These are phyloP conservation scores for Parotia lawesii DNA, from an alignment of 2,113 vertebrate species.

Conservation along the genomic window DNA sequence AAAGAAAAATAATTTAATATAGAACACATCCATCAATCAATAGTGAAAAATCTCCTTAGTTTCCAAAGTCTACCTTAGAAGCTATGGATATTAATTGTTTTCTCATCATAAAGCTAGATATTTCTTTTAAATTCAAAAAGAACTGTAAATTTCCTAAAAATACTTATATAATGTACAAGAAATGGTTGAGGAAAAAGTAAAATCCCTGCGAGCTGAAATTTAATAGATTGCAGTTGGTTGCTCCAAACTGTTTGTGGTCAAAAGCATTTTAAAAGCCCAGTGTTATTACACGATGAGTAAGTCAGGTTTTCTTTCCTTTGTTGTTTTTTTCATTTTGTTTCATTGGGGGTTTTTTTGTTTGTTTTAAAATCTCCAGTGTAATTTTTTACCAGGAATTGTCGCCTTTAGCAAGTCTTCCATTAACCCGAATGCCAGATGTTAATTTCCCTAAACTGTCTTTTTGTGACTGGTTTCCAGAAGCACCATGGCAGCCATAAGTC, in stretches of 20 bases:
- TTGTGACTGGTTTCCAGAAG: not conserved
- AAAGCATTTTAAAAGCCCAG: conserved; percentile 63
- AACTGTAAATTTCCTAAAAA: conserved; percentile 61
- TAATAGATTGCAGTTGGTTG: conserved; percentile 68
- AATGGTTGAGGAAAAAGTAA: conserved; percentile 53
- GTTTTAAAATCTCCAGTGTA: not conserved
- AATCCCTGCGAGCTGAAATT: conserved; percentile 64
- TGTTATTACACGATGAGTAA: conserved; percentile 60
- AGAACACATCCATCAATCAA: not conserved
- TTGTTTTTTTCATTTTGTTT: not conserved
- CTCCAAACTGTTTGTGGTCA: conserved; percentile 70
- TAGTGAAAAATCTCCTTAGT: not conserved
- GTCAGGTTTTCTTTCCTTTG: conserved; percentile 24
- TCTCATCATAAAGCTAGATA: conserved; percentile 5
- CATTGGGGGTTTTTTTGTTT: not conserved
- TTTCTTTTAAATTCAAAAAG: conserved; percentile 7
- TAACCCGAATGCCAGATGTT: conserved; percentile 38
- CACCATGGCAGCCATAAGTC: not conserved
- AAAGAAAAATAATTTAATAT: not conserved
- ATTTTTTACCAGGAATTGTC: conserved; percentile 58
- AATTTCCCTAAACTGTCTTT: conserved; percentile 9
- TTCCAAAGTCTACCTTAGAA: not conserved
- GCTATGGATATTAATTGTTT: not conserved
- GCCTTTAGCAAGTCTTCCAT: conserved; percentile 44
- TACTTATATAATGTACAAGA: conserved; percentile 51